Conservation (phyloP, 2,888 invertebrate species). For the Elmis aenea region DNA sequence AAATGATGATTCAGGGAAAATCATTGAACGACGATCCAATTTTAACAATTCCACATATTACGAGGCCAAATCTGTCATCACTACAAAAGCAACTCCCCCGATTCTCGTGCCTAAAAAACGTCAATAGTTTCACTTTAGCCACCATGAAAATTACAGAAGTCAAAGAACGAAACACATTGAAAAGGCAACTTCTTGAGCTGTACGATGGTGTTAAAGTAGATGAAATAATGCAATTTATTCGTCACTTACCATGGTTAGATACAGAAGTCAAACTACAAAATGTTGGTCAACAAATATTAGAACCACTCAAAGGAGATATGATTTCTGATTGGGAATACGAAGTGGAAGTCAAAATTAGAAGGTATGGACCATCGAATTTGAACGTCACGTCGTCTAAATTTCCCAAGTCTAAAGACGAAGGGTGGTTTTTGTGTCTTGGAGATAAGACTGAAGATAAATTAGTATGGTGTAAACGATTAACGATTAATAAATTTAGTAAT, state of each 20-base stretch:
- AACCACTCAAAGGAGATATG: slow-evolving; percentile 33
- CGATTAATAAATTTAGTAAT: slow-evolving; percentile 49
- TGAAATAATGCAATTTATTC: slow-evolving; percentile 34
- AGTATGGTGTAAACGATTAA: slow-evolving; percentile 73
- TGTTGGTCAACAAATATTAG: slow-evolving; percentile 3
- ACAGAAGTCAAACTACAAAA: slow-evolving; percentile 21
- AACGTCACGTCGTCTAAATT: slow-evolving; percentile 78
- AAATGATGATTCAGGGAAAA: slow-evolving; percentile 86
- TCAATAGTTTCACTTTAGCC: neutral
- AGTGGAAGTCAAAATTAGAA: slow-evolving; percentile 34
- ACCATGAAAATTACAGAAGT: neutral
- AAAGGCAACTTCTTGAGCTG: slow-evolving; percentile 10
- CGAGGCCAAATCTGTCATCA: slow-evolving; percentile 57
- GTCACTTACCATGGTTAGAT: slow-evolving; percentile 37
- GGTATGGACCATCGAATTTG: slow-evolving; percentile 36
- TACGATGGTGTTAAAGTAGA: slow-evolving; percentile 27
- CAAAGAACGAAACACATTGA: neutral
- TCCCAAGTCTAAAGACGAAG: slow-evolving; percentile 90
- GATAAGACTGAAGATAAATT: slow-evolving; percentile 65
- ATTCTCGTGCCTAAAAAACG: too few species aligned
- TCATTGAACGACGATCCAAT: slow-evolving; percentile 77
- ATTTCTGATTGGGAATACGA: slow-evolving; percentile 44
- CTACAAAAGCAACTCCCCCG: slow-evolving; percentile 50
- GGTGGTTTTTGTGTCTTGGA: slow-evolving; percentile 90
- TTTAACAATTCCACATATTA: slow-evolving; percentile 72